Evolutionary conservation across 2,888 invertebrate species (phyloP).

Genomic region (Ophonus ardosiacus): DNA sequence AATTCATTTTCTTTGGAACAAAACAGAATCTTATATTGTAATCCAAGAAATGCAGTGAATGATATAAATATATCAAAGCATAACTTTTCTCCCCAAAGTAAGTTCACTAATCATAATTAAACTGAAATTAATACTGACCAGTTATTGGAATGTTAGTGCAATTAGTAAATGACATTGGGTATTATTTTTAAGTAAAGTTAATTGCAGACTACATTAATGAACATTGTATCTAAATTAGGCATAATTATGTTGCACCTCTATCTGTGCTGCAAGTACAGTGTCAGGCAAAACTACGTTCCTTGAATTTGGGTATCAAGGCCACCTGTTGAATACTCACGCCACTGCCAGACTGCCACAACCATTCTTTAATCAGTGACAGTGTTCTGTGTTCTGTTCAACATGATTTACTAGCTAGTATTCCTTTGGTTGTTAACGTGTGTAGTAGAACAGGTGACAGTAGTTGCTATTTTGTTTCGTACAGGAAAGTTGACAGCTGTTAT

Average conservation of each 20-base stretch:
- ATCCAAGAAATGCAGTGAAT: no score
- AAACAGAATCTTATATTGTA: no score
- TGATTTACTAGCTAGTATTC: slow-evolving; percentile 35
- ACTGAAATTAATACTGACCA: no score
- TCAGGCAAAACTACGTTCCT: slow-evolving; percentile 6
- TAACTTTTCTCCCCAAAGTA: no score
- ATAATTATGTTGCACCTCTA: slow-evolving; percentile 5
- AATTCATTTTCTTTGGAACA: no score
- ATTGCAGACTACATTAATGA: background rate
- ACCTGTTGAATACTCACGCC: slow-evolving; percentile 48
- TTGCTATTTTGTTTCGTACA: background rate
- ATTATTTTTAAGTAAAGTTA: background rate
- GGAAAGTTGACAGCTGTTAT: slow-evolving; percentile 5
- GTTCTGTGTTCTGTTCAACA: no score
- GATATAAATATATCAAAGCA: no score
- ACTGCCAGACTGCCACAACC: slow-evolving; percentile 47
- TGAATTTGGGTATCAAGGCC: slow-evolving; percentile 37
- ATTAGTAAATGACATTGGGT: background rate
- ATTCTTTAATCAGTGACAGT: slow-evolving; percentile 55
- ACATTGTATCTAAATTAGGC: slow-evolving; percentile 31
- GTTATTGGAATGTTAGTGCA: no score
- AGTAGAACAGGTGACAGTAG: slow-evolving; percentile 3
- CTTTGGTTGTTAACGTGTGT: slow-evolving; percentile 39
- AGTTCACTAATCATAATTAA: no score
- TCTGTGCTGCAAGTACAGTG: background rate